Base-by-base conservation (phyloP, 2,888 invertebrate species). In the Myathropa florea region DNA sequence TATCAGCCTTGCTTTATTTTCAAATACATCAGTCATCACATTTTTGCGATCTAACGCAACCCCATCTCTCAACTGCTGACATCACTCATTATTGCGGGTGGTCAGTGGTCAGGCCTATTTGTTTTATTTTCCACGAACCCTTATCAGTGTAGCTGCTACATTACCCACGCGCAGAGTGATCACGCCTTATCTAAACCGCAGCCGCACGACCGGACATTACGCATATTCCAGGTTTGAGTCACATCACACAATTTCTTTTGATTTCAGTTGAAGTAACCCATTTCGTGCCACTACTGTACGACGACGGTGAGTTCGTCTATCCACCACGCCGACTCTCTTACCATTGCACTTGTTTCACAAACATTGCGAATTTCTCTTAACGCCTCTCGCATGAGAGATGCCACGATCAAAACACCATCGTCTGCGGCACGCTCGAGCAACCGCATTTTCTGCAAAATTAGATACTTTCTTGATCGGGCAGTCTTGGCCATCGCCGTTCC, bases 401-500 rank as follows among this genome's bases (percentile, higher is more conserved):
- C 61, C 33, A n/a, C 6, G 6, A 46, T 6, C 14, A 23, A 59
- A 24, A n/a, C 12, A 33, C 46, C 65, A 26, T 9, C 28, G 9
- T 14, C 24, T 9, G 36, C 24, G 7, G 12, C 64, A 36, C 28
- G 36, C 26, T 23, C 55, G 21, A 24, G 6, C 24, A 10, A 21
- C 6, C 33, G 36, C 46, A 73, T 71, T 73, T 64, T 78, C 39
- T 46, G 64, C 75, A 77, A 79, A n/a, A 46, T 75, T 79, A 55
- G 70, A 79, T 75, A 75, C 70, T 75, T 82, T 86, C 70, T 60
- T 46, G 78, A 55, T 70, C 70, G 78, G 78, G 46, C 30, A 46
- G 72, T 77, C 68, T 73, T 77, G 72, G 72, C 72, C 81, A 84
- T 86, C 21, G 14, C 46, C 33, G n/a, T n/a, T n/a, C n/a, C n/a